These are phyloP conservation scores for Noctua pronuba DNA, from an alignment of 2,888 invertebrate genomes.

Conservation along the genomic window DNA sequence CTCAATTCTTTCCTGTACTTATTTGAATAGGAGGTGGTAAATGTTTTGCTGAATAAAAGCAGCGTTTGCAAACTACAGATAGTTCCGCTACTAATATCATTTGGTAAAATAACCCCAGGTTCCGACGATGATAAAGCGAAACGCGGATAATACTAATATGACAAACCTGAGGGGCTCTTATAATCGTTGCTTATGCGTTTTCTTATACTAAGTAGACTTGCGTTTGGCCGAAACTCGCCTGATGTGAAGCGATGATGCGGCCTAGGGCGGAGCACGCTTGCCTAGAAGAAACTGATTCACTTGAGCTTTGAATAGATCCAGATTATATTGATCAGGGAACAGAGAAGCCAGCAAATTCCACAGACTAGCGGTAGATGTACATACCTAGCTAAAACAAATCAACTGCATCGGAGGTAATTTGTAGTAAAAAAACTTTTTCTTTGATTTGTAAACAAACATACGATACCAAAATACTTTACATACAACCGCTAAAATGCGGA, in stretches of 20 bases:
- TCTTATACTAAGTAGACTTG: too few relatives aligned
- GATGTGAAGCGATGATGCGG: too few relatives aligned
- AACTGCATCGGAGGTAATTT: too few relatives aligned
- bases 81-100: background rate
- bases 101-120: background rate
- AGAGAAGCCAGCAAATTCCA: too few relatives aligned
- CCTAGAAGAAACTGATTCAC: too few relatives aligned
- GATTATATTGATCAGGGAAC: too few relatives aligned
- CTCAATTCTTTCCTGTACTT: background rate
- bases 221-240: too few relatives aligned
- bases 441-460: background rate
- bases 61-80: background rate
- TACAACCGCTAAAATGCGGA: background rate
- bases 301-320: too few relatives aligned
- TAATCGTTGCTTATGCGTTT: background rate
- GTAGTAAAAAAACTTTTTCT: background rate
- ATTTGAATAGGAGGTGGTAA: conserved; percentile 6
- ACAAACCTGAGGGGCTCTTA: too few relatives aligned
- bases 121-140: background rate
- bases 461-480: background rate
- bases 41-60: conserved; percentile 4
- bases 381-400: background rate
- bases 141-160: background rate
- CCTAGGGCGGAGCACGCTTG: too few relatives aligned
- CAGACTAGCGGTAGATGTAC: too few relatives aligned